phyloP scores from a whole-genome alignment of 2,888 invertebrate genomes.

The Plebejus argus region DNA sequence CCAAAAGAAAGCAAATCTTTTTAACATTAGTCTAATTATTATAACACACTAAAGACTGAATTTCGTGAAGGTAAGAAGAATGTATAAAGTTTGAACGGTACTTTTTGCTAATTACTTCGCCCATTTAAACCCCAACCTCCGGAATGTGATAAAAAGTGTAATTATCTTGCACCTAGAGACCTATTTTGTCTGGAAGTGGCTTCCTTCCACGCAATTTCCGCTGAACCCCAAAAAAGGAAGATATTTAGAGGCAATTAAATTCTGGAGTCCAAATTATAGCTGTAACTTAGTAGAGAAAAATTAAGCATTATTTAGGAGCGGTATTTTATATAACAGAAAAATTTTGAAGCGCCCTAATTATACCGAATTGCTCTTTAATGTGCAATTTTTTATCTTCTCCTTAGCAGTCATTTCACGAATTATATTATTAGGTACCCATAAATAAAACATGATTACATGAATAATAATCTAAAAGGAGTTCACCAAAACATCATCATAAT shows the following conservation, averaged over 20 bases:
- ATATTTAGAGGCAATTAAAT: constrained; percentile 66
- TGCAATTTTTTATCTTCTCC: constrained; percentile 5
- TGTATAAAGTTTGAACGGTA: constrained; percentile 37
- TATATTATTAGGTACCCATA: background rate
- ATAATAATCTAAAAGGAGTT: background rate
- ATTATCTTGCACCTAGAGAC: constrained; percentile 63
- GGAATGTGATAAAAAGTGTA: constrained; percentile 52
- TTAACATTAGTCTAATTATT: background rate
- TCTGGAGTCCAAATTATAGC: constrained; percentile 59
- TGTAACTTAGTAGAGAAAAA: constrained; percentile 48
- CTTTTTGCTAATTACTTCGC: constrained; percentile 43
- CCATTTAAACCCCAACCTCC: constrained; percentile 43
- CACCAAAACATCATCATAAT: background rate
- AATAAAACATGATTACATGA: background rate
- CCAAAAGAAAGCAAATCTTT: background rate
- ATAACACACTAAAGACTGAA: background rate
- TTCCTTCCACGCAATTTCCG: constrained; percentile 73
- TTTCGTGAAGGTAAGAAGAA: constrained; percentile 42
- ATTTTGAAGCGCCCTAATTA: constrained; percentile 20
- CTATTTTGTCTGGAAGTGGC: constrained; percentile 64
- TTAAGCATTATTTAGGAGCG: constrained; percentile 40
- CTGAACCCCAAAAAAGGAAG: constrained; percentile 56
- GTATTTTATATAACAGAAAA: constrained; percentile 11
- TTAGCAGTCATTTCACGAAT: background rate
- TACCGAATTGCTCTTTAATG: constrained; percentile 20